Base-by-base conservation (phyloP, 1,140 invertebrate species). In the Procambarus clarkii region DNA sequence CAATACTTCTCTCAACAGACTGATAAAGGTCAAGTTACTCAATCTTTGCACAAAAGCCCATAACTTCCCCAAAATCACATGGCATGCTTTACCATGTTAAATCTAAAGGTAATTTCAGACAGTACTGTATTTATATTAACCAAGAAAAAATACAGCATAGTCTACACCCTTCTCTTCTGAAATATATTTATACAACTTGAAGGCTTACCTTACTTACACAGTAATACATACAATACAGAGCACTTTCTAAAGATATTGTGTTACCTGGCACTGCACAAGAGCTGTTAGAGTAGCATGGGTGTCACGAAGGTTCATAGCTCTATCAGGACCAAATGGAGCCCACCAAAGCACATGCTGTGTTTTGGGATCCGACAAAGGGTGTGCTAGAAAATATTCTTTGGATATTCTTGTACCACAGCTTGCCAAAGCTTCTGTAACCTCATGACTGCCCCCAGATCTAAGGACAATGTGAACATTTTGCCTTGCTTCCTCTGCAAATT, bases 271-370 rank as follows among this genome's bases (percentile, higher is more conserved):
- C 24, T 93, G 93, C 15, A 92, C 85, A 77, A 91, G 86, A 15
- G 92, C 87, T 45, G 92, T 93, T 18, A 93, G 91, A 11, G 92
- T 86, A 34, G 90, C 87, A 86, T 93, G 92, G 21, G 87, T 90
- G 46, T 93, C 92, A 15, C 92, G 84, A 13, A 93, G 86, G 78
- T 93, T 91, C 87, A 88, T 93, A 44, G 89, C 79, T 74, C 87
- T 86, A 78, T 93, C 92, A 21, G 91, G 87, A 46, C 86, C 92
- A 90, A 89, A 93, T 18, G 92, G 92, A 50, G 90, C 87, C 92
- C 92, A 93, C 92, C 92, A 93, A 3, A 93, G 69, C 60, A 92
- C 76, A 64, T 92, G 91, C 21, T 89, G 86, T n/a, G 82, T 85
- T 64, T 93, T 93, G 58, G 87, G 76, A 64, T 91, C 87, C n/a